These are phyloP conservation scores for Lomographa bimaculata DNA, from an alignment of 2,888 invertebrate species.

Conservation along the genomic window DNA sequence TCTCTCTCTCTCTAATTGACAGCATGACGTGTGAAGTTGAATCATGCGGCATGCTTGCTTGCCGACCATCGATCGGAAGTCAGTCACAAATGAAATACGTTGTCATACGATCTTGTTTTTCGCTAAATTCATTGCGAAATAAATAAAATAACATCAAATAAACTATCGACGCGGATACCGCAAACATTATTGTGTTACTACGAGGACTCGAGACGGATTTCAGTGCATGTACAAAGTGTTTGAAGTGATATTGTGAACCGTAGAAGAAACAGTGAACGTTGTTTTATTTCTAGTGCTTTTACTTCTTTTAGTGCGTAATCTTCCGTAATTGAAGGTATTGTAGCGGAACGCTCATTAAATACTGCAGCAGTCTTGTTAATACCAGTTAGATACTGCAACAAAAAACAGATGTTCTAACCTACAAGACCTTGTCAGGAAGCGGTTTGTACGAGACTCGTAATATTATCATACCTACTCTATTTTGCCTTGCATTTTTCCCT, in stretches of 20 bases:
- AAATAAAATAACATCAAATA: constrained; percentile 43
- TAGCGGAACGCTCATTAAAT: constrained; percentile 52
- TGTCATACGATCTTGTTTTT: constrained; percentile 60
- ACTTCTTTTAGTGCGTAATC: constrained; percentile 56
- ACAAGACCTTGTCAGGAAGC: constrained; percentile 17
- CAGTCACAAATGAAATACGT: constrained; percentile 67
- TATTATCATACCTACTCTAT: no score
- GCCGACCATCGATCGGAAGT: constrained; percentile 60
- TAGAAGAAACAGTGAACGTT: constrained; percentile 44
- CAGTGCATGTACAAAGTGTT: constrained; percentile 41
- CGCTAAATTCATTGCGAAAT: constrained; percentile 46
- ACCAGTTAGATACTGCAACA: background rate
- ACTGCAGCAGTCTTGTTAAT: constrained; percentile 53
- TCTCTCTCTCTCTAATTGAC: constrained; percentile 54
- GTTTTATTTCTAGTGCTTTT: constrained; percentile 56
- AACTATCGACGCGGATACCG: constrained; percentile 32
- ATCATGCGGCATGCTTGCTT: constrained; percentile 36
- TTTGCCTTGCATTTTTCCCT: no score
- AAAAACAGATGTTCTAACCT: constrained; percentile 32
- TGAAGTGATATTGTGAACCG: constrained; percentile 32
- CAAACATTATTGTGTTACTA: constrained; percentile 30
- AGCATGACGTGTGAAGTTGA: constrained; percentile 68
- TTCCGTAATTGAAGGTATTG: constrained; percentile 61
- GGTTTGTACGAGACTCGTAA: no score
- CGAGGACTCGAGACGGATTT: constrained; percentile 38